A percentile compares a stretch with the other conserved stretches of the same genome.
Conservation (phyloP, 2,888 invertebrate genomes). For the Bembecia ichneumoniformis region DNA sequence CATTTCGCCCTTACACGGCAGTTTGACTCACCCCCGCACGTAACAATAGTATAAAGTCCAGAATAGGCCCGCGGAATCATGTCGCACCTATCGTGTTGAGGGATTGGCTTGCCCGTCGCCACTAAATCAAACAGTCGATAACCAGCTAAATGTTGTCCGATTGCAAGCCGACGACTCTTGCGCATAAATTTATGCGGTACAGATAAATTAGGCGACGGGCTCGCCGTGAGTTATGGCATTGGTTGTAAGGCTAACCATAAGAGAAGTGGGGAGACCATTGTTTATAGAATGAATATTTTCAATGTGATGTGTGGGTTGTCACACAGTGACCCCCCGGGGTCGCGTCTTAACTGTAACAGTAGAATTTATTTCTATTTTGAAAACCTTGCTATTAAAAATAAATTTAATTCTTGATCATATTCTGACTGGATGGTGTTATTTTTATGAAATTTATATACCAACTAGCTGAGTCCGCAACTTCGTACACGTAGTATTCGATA, state of each 20-base stretch:
- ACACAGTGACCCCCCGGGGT: no score
- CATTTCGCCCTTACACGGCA: no score
- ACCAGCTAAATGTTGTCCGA: slow-evolving; percentile 71
- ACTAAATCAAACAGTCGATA: slow-evolving; percentile 67
- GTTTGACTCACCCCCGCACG: no score
- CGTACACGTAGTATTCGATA: no score
- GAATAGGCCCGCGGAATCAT: slow-evolving; percentile 35
- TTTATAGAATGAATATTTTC: not conserved
- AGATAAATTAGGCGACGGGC: slow-evolving; percentile 62
- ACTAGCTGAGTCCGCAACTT: no score
- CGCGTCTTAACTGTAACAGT: no score
- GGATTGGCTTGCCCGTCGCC: slow-evolving; percentile 50
- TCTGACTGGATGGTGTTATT: no score
- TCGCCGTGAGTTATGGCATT: slow-evolving; percentile 42
- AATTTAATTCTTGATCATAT: no score
- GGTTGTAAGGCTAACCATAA: not conserved
- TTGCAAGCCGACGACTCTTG: slow-evolving; percentile 49
- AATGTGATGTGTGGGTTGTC: slow-evolving; percentile 4
- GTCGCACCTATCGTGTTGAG: slow-evolving; percentile 57
- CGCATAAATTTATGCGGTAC: slow-evolving; percentile 60
- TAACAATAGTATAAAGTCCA: slow-evolving; percentile 14
- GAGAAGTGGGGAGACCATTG: not conserved
- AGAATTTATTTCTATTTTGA: no score
- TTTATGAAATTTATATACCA: no score
- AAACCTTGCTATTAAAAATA: no score